These are phyloP conservation scores for Alectura lathami DNA, from an alignment of 2,113 vertebrate genomes.

Conservation along the genomic window DNA sequence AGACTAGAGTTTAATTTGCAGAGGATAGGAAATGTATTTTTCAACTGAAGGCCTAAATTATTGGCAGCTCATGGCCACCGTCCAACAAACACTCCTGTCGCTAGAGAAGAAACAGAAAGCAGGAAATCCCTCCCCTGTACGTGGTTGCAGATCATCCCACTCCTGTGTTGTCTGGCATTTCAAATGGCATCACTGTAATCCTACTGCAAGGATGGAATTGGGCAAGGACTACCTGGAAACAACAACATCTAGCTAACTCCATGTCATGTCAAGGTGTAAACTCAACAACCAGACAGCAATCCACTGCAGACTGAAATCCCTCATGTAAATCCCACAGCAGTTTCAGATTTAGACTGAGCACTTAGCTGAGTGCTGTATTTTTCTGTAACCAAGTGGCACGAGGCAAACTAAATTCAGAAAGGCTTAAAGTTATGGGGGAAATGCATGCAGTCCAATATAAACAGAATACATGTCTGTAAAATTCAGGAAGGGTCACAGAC, in stretches of 20 bases:
- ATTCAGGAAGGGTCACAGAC: not conserved
- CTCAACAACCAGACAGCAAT: not conserved
- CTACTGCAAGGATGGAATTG: not conserved
- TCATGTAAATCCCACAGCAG: accelerated
- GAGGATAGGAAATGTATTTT: conserved; percentile 53
- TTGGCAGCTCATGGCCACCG: conserved; percentile 30
- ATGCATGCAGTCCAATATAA: not conserved
- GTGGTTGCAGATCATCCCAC: not conserved
- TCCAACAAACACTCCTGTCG: not conserved
- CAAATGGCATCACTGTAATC: not conserved
- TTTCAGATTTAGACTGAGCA: not conserved
- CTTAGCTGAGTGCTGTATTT: not conserved
- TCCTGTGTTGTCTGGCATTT: not conserved
- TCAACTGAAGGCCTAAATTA: conserved; percentile 54
- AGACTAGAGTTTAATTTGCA: not conserved
- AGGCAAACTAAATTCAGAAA: not conserved
- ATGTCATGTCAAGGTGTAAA: accelerated
- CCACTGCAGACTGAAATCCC: not conserved
- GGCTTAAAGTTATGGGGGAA: not conserved
- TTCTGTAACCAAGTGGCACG: not conserved
- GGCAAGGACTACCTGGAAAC: not conserved
- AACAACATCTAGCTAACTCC: not conserved
- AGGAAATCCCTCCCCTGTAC: not conserved
- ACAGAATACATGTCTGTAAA: not conserved
- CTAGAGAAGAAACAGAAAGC: not conserved